Conservation (phyloP, 2,113 vertebrate species). For the Brachypodius melanocephalos region DNA sequence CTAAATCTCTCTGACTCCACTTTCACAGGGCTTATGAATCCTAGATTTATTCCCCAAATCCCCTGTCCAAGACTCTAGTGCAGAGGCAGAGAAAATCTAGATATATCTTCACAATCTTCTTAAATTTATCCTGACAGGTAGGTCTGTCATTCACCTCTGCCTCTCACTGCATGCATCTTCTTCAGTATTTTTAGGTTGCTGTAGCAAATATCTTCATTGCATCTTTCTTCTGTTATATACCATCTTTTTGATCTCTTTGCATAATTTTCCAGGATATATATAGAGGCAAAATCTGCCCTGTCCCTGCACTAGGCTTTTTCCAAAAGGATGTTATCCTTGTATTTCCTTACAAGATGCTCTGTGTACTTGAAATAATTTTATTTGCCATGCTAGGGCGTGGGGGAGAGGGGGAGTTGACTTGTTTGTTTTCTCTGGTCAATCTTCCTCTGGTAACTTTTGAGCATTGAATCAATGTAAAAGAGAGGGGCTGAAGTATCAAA, state of each 20-base stretch:
- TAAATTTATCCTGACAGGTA: not conserved
- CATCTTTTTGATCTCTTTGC: not conserved
- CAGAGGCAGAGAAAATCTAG: not conserved
- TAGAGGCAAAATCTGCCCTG: not conserved
- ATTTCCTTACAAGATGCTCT: not conserved
- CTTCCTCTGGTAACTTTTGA: not conserved
- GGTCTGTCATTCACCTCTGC: not conserved
- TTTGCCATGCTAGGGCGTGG: not conserved
- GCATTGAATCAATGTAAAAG: not conserved
- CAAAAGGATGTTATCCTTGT: not conserved
- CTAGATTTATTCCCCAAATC: not conserved
- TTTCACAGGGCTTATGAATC: not conserved
- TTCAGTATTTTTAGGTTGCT: not conserved
- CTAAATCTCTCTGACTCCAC: not conserved
- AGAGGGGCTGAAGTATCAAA: not conserved
- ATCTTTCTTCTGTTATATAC: not conserved
- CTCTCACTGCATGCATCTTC: not conserved
- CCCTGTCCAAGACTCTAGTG: not conserved
- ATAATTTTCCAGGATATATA: not conserved
- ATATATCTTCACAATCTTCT: not conserved
- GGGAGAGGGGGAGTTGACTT: not conserved
- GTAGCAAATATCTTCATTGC: not conserved
- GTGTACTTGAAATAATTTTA: not conserved
- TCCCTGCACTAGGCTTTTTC: not conserved
- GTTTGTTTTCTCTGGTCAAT: not conserved